A percentile compares a stretch with the other conserved stretches of the same genome.
Conservation (phyloP, 2,797 vertebrate genomes). For the Hippocampus kuda region DNA sequence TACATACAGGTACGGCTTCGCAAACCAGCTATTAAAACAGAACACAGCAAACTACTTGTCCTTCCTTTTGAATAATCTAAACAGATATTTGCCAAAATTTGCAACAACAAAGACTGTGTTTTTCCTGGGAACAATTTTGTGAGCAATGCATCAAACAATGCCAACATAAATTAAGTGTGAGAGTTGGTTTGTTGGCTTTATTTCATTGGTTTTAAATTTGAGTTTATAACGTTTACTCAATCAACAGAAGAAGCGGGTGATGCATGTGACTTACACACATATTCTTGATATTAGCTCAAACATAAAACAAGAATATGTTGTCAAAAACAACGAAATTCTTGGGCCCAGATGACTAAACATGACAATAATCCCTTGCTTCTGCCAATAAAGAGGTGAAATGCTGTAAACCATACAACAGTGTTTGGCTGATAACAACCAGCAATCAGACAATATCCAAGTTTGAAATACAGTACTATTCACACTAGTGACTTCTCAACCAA, state of each 20-base stretch:
- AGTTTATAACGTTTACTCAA: neutral
- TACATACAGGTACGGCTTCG: neutral
- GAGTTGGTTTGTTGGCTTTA: neutral
- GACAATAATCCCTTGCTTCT: neutral
- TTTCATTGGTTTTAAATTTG: neutral
- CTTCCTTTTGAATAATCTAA: neutral
- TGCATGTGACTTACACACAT: neutral
- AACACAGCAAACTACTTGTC: neutral
- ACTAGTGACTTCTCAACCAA: neutral
- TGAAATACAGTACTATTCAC: neutral
- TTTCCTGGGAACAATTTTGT: neutral
- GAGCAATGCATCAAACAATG: neutral
- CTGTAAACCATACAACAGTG: neutral
- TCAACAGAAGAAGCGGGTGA: neutral
- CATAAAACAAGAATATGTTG: neutral
- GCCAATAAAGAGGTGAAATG: neutral
- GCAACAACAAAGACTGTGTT: neutral
- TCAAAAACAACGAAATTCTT: neutral
- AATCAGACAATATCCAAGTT: neutral
- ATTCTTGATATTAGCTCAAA: neutral
- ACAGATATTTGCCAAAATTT: constrained; percentile 2
- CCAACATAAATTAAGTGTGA: neutral
- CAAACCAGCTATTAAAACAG: neutral
- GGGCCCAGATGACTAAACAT: neutral
- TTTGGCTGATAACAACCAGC: too few relatives aligned